A percentile compares a stretch with the other conserved stretches of the same genome.
Conservation (phyloP, 1,140 invertebrate species). For the Microvelia longipes region DNA sequence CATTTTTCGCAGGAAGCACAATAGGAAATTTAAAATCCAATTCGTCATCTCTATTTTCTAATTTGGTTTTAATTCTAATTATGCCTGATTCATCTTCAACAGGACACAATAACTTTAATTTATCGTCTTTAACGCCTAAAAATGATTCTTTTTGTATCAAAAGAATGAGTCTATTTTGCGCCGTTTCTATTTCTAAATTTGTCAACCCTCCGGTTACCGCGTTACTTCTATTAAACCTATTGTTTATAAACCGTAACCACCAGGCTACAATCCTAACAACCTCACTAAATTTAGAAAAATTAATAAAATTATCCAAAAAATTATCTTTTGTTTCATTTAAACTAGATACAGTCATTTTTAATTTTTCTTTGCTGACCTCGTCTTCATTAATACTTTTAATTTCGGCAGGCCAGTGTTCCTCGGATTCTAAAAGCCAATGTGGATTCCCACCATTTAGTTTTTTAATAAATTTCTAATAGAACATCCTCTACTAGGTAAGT, state of each 20-base stretch:
- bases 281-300: neutral
- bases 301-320: neutral
- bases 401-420: slow-evolving; percentile 5
- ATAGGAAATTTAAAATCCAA: neutral
- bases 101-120: neutral
- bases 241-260: neutral
- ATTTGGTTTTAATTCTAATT: slow-evolving; percentile 1
- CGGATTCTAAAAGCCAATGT: slow-evolving; percentile 21
- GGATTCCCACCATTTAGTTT: slow-evolving; percentile 30
- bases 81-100: neutral
- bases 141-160: neutral
- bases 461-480: slow-evolving; percentile 21
- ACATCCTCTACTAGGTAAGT: slow-evolving; percentile 30
- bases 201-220: neutral
- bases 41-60: neutral
- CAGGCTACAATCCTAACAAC: neutral
- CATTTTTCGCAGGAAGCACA: neutral
- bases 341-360: neutral
- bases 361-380: slow-evolving; percentile 5
- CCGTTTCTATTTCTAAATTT: neutral
- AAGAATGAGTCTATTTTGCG: neutral
- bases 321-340: neutral
- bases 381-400: slow-evolving; percentile 3
- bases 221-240: neutral
- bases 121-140: neutral